Evolutionary conservation across 2,888 invertebrate species (phyloP), one percentile per base, ranked within the genome.

Genomic region (Ophraella communa): DNA sequence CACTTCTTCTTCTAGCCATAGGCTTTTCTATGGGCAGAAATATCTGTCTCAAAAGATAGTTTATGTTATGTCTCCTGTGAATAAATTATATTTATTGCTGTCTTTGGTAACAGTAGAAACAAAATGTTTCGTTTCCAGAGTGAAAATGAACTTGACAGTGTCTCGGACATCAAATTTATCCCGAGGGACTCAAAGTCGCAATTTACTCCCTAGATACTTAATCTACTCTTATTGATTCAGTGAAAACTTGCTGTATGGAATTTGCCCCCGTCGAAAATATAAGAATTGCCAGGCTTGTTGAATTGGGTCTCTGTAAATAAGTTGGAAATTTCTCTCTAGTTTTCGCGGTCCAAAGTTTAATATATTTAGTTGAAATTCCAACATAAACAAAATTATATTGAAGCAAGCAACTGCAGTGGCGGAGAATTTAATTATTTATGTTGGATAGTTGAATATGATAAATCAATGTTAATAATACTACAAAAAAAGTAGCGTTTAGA

Each of bases 251-350:
- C 3, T 8, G 14, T 39, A 39, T 39, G 39, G 17, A 39, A 39
- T 39, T 17, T 17, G 1, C 39, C 17, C 4, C 39, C 14, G 4
- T 39, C 14, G 7, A 17, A 14, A 35, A 35, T 14, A 35, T 14
- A 39, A 8, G 39, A 39, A 17, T 17, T 39, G 14, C 39, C 39
- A 14, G 39, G 7, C 39, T 39, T n/a, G 35, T 35, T 14, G 45
- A 45, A 21, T 45, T 45, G 45, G 21, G 20, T 45, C 21, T 45
- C 45, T 45, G 45, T 45, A 45, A 45, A 45, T 45, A 45, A 45
- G 11, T 21, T 21, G 17, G 5, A 17, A 39, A 39, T 39, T 39
- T 7, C 39, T 39, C 39, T 39, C 17, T 35, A 35, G 11, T 5
- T 20, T 5, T 5, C 17, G 18, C 44, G 3, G 44, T 44, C 20